These are phyloP conservation scores for Cotesia congregata DNA, from an alignment of 2,888 invertebrate genomes.

Conservation along the genomic window DNA sequence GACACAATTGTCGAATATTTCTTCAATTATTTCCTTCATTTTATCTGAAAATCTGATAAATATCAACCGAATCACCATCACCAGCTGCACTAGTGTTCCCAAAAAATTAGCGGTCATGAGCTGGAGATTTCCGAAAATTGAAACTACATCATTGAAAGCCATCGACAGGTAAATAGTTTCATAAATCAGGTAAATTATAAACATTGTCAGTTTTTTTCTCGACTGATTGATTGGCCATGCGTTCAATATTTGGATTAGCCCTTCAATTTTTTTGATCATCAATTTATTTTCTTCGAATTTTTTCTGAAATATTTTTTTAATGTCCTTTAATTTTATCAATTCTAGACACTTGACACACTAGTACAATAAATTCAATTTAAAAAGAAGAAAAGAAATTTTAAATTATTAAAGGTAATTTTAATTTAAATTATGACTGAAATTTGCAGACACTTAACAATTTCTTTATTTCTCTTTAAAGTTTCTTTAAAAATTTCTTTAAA, in stretches of 20 bases:
- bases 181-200: slow-evolving; percentile 30
- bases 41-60: background rate
- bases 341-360: too few species aligned
- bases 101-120: slow-evolving; percentile 25
- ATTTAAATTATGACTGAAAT: too few species aligned
- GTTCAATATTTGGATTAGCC: slow-evolving; percentile 8
- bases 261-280: background rate
- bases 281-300: slow-evolving; percentile 1
- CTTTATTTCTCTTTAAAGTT: too few species aligned
- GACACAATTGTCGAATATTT: slow-evolving; percentile 25
- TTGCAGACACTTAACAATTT: too few species aligned
- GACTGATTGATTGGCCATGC: slow-evolving; percentile 25
- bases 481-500: too few species aligned
- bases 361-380: too few species aligned
- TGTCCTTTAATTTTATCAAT: too few species aligned
- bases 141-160: slow-evolving; percentile 36
- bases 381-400: too few species aligned
- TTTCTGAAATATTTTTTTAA: slow-evolving; percentile 13
- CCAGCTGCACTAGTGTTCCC: slow-evolving; percentile 1
- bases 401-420: too few species aligned
- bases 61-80: slow-evolving; percentile 9
- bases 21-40: background rate
- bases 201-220: background rate
- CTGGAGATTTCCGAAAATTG: slow-evolving; percentile 28
- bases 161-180: slow-evolving; percentile 28